Conservation (phyloP, 2,113 vertebrate genomes). For the Lagopus leucura region DNA sequence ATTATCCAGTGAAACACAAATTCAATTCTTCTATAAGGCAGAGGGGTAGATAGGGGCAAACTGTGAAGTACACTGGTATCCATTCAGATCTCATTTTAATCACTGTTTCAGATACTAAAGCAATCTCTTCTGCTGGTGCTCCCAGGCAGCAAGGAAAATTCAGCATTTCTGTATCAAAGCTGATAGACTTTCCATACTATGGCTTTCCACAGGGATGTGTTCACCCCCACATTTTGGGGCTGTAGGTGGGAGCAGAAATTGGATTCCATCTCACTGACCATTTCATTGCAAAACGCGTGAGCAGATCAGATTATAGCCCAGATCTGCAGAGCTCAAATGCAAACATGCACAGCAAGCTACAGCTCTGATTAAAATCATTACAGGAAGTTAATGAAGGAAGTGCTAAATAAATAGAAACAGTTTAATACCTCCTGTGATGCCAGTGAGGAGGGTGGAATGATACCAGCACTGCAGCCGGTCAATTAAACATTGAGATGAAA, state of each 20-base stretch:
- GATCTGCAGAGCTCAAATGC: not conserved
- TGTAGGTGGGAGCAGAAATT: not conserved
- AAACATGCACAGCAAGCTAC: conserved; percentile 7
- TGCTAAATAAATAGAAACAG: not conserved
- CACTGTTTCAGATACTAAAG: not conserved
- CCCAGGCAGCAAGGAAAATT: not conserved
- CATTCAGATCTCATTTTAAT: not conserved
- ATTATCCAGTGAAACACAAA: not conserved
- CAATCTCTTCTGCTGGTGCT: not conserved
- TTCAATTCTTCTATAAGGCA: not conserved
- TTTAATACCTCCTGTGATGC: not conserved
- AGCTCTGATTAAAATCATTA: conserved; percentile 27
- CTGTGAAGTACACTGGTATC: not conserved
- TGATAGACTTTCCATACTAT: not conserved
- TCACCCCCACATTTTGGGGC: not conserved
- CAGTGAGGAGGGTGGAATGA: conserved; percentile 6
- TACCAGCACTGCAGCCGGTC: not conserved
- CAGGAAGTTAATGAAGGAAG: not conserved
- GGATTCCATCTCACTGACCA: not conserved
- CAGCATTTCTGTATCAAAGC: not conserved
- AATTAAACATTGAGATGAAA: conserved; percentile 52
- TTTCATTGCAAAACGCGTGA: not conserved
- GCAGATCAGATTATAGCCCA: not conserved
- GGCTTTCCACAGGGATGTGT: rapidly evolving
- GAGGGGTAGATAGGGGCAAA: not conserved